Evolutionary conservation across 2,113 vertebrate genomes (phyloP).

Genomic region (Campylomormyrus numenius): DNA sequence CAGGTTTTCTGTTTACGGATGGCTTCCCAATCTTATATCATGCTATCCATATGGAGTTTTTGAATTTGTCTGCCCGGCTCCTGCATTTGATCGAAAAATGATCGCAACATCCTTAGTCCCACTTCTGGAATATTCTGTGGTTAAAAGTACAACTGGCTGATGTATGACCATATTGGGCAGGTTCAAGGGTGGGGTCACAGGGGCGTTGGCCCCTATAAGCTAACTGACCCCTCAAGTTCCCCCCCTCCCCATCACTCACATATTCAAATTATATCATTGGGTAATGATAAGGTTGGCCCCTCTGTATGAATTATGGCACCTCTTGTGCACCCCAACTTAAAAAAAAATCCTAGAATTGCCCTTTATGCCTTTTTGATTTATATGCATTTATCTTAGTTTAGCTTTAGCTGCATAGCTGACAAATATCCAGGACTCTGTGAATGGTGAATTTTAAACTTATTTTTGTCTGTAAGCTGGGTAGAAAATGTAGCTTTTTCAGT

Average conservation of each 20-base stretch:
- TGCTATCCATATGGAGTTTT: neutral
- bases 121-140: neutral
- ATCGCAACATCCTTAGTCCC: neutral
- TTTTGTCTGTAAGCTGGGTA: neutral
- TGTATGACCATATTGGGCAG: neutral
- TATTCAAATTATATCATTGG: neutral
- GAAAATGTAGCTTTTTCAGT: neutral
- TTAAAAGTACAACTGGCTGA: neutral
- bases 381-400: neutral
- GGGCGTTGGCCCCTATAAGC: neutral
- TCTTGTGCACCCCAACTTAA: neutral
- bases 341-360: neutral
- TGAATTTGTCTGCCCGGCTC: neutral
- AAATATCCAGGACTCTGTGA: neutral
- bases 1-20: neutral
- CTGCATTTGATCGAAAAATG: neutral
- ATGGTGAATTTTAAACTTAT: neutral
- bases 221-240: neutral
- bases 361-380: neutral
- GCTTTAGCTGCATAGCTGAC: neutral
- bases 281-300: neutral
- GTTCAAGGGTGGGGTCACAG: neutral
- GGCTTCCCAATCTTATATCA: neutral
- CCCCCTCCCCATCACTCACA: neutral
- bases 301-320: neutral